phyloP scores from a whole-genome alignment of 1,140 invertebrate species.

The Papilio glaucus region DNA sequence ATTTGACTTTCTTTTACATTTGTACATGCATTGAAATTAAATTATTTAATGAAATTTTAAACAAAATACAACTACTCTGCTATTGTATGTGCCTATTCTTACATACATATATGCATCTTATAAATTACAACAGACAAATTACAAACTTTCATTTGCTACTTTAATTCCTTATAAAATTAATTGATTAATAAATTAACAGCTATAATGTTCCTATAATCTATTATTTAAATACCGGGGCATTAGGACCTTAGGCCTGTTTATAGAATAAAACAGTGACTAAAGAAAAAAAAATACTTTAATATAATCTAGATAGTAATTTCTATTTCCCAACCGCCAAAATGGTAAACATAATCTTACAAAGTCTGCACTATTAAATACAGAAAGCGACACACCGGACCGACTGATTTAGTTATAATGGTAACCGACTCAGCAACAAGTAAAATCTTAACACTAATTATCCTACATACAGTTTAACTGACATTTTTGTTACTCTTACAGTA shows the following conservation, averaged over 20 bases:
- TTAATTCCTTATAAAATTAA: background rate
- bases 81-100: constrained; percentile 2
- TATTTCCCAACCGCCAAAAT: constrained; percentile 19
- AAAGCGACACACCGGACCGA: background rate
- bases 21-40: constrained; percentile 10
- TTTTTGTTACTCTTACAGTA: constrained; percentile 75
- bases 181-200: constrained; percentile 22
- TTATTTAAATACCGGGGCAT: background rate
- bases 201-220: background rate
- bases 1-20: constrained; percentile 9
- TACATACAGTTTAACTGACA: constrained; percentile 60
- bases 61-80: constrained; percentile 4
- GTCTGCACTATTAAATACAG: background rate
- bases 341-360: constrained; percentile 26
- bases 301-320: background rate
- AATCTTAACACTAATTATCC: constrained; percentile 41
- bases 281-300: constrained; percentile 22
- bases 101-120: constrained; percentile 2
- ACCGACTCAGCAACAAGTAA: constrained; percentile 30
- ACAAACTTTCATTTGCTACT: background rate
- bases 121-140: constrained; percentile 15
- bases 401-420: constrained; percentile 1
- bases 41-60: background rate
- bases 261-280: constrained; percentile 3
- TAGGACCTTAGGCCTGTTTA: constrained; percentile 24